These are phyloP conservation scores for Malurus melanocephalus DNA, from an alignment of 2,113 vertebrate genomes.

Conservation along the genomic window DNA sequence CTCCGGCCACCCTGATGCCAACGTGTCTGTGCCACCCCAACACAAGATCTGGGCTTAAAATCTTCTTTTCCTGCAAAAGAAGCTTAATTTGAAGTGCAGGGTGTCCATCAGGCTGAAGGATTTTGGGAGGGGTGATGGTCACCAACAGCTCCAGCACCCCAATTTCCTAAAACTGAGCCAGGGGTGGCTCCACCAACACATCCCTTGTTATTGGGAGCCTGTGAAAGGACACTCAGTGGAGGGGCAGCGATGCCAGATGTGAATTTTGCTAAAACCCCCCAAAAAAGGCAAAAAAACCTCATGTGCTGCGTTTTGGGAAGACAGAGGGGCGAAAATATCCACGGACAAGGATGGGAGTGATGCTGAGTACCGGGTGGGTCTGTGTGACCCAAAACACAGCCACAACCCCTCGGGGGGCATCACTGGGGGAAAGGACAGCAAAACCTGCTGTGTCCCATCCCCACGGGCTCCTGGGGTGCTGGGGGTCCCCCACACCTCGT, in stretches of 20 bases:
- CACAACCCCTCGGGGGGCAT: fast-evolving
- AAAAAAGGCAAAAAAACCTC: no score
- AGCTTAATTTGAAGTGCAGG: neutral
- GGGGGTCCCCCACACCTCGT: neutral
- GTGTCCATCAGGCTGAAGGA: neutral
- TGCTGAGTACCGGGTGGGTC: neutral
- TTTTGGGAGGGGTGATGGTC: neutral
- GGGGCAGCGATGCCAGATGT: no score
- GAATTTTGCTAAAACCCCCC: neutral
- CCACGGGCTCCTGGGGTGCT: neutral
- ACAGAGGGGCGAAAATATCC: neutral
- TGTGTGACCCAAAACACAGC: neutral
- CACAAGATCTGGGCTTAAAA: fast-evolving
- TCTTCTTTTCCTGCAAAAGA: neutral
- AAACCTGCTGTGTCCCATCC: neutral
- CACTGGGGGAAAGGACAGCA: neutral
- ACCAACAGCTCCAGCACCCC: fast-evolving
- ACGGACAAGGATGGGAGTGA: neutral
- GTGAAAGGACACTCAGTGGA: neutral
- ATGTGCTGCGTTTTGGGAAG: fast-evolving
- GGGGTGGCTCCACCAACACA: neutral
- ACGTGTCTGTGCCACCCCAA: neutral
- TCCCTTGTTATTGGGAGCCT: neutral
- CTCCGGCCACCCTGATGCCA: fast-evolving
- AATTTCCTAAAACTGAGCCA: no score